These are phyloP conservation scores for Busseola fusca DNA, from an alignment of 2,888 invertebrate species.

Conservation along the genomic window DNA sequence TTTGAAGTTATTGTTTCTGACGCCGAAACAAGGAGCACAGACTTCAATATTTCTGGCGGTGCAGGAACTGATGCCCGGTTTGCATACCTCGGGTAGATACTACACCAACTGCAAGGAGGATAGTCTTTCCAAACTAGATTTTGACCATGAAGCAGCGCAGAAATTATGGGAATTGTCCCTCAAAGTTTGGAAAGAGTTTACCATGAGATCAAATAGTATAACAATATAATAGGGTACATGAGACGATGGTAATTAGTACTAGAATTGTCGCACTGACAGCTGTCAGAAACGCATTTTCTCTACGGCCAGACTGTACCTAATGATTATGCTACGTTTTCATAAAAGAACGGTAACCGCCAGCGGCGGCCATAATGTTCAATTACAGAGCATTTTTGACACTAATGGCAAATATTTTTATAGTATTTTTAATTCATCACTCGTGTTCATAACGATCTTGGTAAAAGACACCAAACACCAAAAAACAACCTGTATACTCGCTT, in stretches of 20 bases:
- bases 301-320: background rate
- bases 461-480: background rate
- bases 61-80: background rate
- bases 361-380: background rate
- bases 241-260: no score
- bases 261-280: background rate
- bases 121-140: slow-evolving; percentile 86
- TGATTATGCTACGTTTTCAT: background rate
- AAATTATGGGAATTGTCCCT: slow-evolving; percentile 93
- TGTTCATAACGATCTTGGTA: background rate
- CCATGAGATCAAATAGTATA: no score
- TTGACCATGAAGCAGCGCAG: slow-evolving; percentile 90
- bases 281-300: background rate
- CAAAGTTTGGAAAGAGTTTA: slow-evolving; percentile 73
- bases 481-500: background rate
- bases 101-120: slow-evolving; percentile 92
- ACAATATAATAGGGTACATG: no score
- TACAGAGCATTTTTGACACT: background rate
- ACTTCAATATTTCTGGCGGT: slow-evolving; percentile 92
- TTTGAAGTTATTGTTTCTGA: slow-evolving; percentile 56
- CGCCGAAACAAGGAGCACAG: slow-evolving; percentile 91
- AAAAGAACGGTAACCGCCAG: background rate
- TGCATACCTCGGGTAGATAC: slow-evolving; percentile 90
- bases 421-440: background rate
- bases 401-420: background rate